Conservation (phyloP, 2,113 vertebrate genomes). For the Oryzias melastigma region DNA sequence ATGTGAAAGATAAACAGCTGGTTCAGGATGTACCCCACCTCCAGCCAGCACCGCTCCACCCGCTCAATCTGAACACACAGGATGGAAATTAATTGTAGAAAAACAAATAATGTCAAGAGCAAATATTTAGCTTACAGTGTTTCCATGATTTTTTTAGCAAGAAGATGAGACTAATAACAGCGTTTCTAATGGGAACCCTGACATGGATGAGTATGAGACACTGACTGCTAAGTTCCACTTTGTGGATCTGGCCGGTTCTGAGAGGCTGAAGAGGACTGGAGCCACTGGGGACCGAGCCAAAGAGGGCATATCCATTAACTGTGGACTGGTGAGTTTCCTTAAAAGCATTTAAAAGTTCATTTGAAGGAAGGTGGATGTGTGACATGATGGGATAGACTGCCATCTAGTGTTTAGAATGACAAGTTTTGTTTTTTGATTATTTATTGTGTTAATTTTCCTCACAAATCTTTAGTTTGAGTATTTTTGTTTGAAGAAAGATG, state of each 20-base stretch:
- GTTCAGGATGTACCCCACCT: too few species aligned
- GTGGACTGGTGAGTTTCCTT: conserved; percentile 86
- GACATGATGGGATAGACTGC: background rate
- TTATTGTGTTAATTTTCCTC: background rate
- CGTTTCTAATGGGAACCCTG: conserved; percentile 85
- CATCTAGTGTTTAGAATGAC: conserved; percentile 53
- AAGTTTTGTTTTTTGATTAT: background rate
- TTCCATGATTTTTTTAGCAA: conserved; percentile 57
- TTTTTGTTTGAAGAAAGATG: background rate
- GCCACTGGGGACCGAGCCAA: conserved; percentile 95
- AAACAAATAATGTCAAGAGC: too few species aligned
- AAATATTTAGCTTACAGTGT: too few species aligned
- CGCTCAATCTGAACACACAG: too few species aligned
- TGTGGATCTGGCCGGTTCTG: conserved; percentile 95
- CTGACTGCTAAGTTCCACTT: conserved; percentile 98
- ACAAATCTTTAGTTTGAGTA: background rate
- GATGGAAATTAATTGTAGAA: too few species aligned
- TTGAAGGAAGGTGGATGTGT: too few species aligned
- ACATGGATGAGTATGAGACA: conserved; percentile 94
- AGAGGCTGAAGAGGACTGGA: conserved; percentile 93
- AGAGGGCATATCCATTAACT: conserved; percentile 99
- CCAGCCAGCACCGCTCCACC: too few species aligned
- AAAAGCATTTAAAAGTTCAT: too few species aligned
- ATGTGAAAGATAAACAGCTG: too few species aligned
- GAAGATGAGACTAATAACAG: conserved; percentile 86